Conservation (phyloP, 2,797 vertebrate species). For the Rhinoraja longicauda region DNA sequence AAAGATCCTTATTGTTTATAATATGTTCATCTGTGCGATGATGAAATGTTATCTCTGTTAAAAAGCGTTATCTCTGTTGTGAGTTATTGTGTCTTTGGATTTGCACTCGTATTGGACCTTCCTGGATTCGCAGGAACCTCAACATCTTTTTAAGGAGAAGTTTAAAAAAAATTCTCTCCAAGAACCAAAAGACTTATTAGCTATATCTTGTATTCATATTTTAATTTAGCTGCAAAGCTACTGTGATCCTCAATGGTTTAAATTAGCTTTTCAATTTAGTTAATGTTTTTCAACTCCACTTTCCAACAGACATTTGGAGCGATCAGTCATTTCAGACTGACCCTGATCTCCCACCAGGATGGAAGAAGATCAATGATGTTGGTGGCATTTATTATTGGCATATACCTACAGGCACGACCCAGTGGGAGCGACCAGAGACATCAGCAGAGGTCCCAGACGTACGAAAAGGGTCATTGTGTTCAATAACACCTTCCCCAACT, state of each 20-base stretch:
- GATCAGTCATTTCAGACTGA: slow-evolving; percentile 91
- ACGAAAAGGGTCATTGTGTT: slow-evolving; percentile 65
- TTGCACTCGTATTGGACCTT: neutral
- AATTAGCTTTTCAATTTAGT: neutral
- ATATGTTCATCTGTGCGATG: neutral
- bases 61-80: neutral
- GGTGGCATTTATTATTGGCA: slow-evolving; percentile 93
- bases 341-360: slow-evolving; percentile 84
- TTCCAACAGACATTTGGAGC: slow-evolving; percentile 75
- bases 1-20: neutral
- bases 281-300: slow-evolving; percentile 32
- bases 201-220: too few species aligned
- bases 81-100: neutral
- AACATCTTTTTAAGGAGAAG: too few species aligned
- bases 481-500: slow-evolving; percentile 76
- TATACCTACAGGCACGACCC: slow-evolving; percentile 83
- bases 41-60: neutral
- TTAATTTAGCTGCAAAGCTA: neutral
- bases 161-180: neutral
- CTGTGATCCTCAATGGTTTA: too few species aligned
- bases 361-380: slow-evolving; percentile 81
- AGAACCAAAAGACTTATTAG: neutral
- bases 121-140: neutral
- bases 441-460: slow-evolving; percentile 58
- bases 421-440: slow-evolving; percentile 75